phyloP scores from a whole-genome alignment of 2,888 invertebrate species.

The Napeogenes sylphis region DNA sequence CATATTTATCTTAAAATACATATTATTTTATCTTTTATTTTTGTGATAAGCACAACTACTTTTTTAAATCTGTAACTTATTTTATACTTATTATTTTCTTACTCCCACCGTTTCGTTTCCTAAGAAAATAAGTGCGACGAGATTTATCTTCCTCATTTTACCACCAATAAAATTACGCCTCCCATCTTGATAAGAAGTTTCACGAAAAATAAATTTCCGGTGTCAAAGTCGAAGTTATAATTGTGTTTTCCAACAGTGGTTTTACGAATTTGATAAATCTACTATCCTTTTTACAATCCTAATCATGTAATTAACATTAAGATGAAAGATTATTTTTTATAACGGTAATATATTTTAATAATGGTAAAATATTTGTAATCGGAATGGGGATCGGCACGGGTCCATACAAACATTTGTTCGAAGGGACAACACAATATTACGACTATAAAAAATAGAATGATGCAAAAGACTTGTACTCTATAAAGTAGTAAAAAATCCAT shows the following conservation, averaged over 20 bases:
- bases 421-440: constrained; percentile 63
- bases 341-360: constrained; percentile 34
- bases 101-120: not conserved
- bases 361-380: constrained; percentile 34
- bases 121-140: not conserved
- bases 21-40: too few species aligned
- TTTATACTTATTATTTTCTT: constrained; percentile 18
- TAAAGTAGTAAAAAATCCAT: constrained; percentile 58
- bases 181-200: constrained; percentile 10
- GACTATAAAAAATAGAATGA: constrained; percentile 55
- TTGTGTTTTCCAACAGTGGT: constrained; percentile 18
- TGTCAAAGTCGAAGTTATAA: constrained; percentile 18
- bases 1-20: too few species aligned
- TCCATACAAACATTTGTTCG: constrained; percentile 61
- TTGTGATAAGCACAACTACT: too few species aligned
- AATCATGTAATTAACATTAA: constrained; percentile 24
- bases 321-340: constrained; percentile 36
- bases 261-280: constrained; percentile 21
- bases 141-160: constrained; percentile 2
- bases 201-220: constrained; percentile 16
- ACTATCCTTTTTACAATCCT: constrained; percentile 8
- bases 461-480: not conserved
- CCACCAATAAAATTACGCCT: constrained; percentile 3
- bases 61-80: not conserved
- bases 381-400: constrained; percentile 10